These are phyloP conservation scores for Pipistrellus nathusii DNA, from an alignment of 2,797 vertebrate genomes.

Conservation along the genomic window DNA sequence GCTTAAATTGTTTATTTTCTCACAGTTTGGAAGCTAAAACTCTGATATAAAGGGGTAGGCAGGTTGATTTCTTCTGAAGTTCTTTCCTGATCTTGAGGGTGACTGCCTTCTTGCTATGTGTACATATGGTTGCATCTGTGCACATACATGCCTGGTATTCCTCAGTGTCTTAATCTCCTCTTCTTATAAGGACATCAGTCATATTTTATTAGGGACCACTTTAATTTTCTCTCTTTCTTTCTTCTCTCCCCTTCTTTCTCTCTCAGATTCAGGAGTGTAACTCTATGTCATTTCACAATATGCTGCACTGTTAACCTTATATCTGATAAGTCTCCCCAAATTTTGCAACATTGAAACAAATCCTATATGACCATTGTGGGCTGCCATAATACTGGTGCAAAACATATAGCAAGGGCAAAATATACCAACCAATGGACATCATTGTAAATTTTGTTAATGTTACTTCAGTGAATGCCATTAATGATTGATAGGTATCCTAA, in stretches of 20 bases:
- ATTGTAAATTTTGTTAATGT: neutral
- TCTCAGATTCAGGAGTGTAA: neutral
- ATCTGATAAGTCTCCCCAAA: neutral
- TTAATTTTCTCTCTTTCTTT: too few relatives aligned
- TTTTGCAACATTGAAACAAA: conserved; percentile 11
- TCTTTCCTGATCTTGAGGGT: neutral
- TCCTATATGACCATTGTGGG: neutral
- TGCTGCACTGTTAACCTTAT: neutral
- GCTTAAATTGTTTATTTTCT: conserved; percentile 21
- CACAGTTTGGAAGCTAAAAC: neutral
- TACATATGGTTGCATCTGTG: neutral
- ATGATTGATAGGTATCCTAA: conserved; percentile 4
- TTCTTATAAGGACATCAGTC: neutral
- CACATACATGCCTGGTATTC: neutral
- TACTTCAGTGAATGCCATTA: neutral
- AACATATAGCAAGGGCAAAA: neutral
- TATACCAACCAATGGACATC: neutral
- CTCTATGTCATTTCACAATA: neutral
- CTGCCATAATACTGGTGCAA: neutral
- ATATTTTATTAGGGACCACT: neutral
- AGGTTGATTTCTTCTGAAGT: neutral
- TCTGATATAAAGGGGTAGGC: neutral
- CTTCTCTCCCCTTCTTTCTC: neutral
- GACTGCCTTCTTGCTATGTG: neutral
- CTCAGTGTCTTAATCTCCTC: neutral